A percentile compares a stretch with the other conserved stretches of the same genome.
phyloP scores from a whole-genome alignment of 2,113 vertebrate genomes.

The Ptyas mucosa region DNA sequence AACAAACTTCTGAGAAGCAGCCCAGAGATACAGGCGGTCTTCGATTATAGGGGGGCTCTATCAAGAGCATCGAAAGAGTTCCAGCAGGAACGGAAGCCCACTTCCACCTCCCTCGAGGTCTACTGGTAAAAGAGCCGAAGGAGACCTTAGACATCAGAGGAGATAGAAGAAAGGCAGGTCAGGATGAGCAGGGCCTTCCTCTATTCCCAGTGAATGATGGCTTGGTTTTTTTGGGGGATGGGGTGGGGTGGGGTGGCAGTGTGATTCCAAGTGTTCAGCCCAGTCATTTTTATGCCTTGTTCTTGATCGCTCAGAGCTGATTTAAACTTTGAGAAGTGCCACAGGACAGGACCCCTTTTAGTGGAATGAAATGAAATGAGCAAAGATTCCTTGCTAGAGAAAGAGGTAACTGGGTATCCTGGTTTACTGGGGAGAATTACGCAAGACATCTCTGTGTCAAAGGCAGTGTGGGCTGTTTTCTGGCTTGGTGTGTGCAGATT shows the following conservation, averaged over 20 bases:
- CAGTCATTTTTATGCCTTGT: background rate
- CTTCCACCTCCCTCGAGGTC: background rate
- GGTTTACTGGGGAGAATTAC: background rate
- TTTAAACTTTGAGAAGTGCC: background rate
- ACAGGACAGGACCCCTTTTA: no score
- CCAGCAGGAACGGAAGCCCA: constrained; percentile 11
- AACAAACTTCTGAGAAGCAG: constrained; percentile 35
- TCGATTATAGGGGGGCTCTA: constrained; percentile 8
- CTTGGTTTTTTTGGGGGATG: background rate
- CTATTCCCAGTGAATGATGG: background rate
- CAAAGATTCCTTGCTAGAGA: background rate
- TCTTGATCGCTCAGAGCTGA: no score
- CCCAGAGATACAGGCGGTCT: constrained; percentile 14
- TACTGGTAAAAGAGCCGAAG: no score
- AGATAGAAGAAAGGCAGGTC: background rate
- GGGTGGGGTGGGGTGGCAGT: background rate
- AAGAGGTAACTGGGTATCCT: background rate
- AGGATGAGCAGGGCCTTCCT: background rate
- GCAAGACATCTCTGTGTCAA: background rate
- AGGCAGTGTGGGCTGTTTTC: background rate
- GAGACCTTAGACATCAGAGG: background rate
- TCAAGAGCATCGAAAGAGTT: constrained; percentile 25
- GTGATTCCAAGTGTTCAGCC: background rate
- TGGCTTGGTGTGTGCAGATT: background rate
- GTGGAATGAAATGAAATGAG: background rate